Evolutionary conservation across 2,888 invertebrate species (phyloP).

Genomic region (Thera obeliscata): DNA sequence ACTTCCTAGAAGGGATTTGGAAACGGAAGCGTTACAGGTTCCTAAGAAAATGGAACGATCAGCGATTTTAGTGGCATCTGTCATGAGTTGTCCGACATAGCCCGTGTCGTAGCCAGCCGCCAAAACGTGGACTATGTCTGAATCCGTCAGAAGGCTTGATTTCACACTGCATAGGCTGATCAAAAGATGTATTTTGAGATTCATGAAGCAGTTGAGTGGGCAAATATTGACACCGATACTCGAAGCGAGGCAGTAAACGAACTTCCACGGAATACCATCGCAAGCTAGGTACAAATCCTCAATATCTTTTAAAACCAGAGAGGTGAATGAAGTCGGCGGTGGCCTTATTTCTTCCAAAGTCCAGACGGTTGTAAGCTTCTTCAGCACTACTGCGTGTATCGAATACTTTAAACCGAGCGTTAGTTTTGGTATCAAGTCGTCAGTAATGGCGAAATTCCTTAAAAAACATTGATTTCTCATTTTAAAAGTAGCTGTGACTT

Average conservation of each 20-base stretch:
- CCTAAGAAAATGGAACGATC: constrained; percentile 60
- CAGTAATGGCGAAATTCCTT: constrained; percentile 59
- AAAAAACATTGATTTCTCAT: constrained; percentile 49
- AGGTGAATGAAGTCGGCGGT: constrained; percentile 56
- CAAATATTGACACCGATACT: constrained; percentile 67
- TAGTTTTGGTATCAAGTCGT: constrained; percentile 65
- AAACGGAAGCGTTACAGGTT: constrained; percentile 52
- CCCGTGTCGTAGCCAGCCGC: constrained; percentile 66
- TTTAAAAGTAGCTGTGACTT: constrained; percentile 62
- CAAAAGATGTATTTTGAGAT: constrained; percentile 70
- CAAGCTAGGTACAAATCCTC: constrained; percentile 60
- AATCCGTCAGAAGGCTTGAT: constrained; percentile 57
- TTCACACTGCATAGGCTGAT: constrained; percentile 72
- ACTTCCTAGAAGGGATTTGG: constrained; percentile 60
- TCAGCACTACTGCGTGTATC: constrained; percentile 57
- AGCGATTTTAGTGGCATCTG: constrained; percentile 63
- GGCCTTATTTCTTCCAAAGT: constrained; percentile 59
- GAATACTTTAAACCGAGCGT: constrained; percentile 60
- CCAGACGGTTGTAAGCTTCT: constrained; percentile 61
- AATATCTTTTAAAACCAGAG: constrained; percentile 59
- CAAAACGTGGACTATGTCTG: constrained; percentile 68
- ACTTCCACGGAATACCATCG: constrained; percentile 68
- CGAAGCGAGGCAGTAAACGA: constrained; percentile 74
- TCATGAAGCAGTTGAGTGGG: constrained; percentile 73
- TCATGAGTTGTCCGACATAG: constrained; percentile 65